Evolutionary conservation across 35 echinoderm and acorn worm genomes (phyloP), one percentile per base, ranked within the genome.

Genomic region (Diadema setosum): DNA sequence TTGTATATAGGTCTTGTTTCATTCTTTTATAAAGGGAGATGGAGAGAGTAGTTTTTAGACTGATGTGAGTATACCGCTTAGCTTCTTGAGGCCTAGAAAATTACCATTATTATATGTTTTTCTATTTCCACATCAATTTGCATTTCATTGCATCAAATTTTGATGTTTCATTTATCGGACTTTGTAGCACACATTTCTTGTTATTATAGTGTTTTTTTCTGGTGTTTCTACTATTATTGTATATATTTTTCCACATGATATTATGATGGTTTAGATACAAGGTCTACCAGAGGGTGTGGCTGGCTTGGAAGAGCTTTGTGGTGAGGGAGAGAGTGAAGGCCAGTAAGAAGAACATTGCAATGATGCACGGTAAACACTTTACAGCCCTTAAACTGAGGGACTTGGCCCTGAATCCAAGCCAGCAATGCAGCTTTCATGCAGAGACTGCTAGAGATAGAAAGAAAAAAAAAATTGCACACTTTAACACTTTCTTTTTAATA

Each of bases 331-430:
- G 30, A 31, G 59, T 85, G 37, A 85, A 67, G 83, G 65, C 61
- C 65, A 58, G 55, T 30, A 85, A 85, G 83, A 85, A 85, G 65
- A 58, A 85, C 26, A 37, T 85, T 29, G 33, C 83, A 25, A 61
- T 3, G 5, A 35, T n/a, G 20, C 83, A 85, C 65, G 83, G 83
- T 85, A 64, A 61, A n/a, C n/a, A n/a, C n/a, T n/a, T n/a, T n/a
- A n/a, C n/a, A n/a, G n/a, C n/a, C n/a, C n/a, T n/a, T n/a, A n/a
- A n/a, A n/a, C n/a, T n/a, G n/a, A n/a, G n/a, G n/a, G n/a, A n/a
- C n/a, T n/a, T n/a, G n/a, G n/a, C n/a, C n/a, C n/a, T n/a, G n/a
- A n/a, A n/a, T n/a, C n/a, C n/a, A n/a, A n/a, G n/a, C n/a, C n/a
- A n/a, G n/a, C n/a, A n/a, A n/a, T n/a, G n/a, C n/a, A n/a, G n/a